Evolutionary conservation across 2,113 vertebrate species (phyloP).

Genomic region (Neotoma lepida): DNA sequence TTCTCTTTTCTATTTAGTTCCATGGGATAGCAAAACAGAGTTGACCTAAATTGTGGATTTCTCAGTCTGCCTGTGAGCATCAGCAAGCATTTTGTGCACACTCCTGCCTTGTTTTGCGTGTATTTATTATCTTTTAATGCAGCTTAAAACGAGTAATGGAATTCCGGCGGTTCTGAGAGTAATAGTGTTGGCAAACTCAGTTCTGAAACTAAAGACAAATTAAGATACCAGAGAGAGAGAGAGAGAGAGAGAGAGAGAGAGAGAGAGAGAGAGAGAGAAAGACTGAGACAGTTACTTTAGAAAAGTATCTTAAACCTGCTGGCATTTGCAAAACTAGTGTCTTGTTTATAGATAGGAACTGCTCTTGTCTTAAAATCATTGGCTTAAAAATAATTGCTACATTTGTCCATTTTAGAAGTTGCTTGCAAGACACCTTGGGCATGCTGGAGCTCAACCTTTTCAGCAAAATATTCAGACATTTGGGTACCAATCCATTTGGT

Average conservation of each 20-base stretch:
- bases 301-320: slow-evolving; percentile 79
- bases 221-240: slow-evolving; percentile 82
- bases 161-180: slow-evolving; percentile 88
- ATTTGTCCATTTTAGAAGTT: slow-evolving; percentile 74
- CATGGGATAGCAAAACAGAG: not conserved
- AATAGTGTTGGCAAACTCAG: slow-evolving; percentile 83
- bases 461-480: slow-evolving; percentile 49
- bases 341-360: slow-evolving; percentile 73
- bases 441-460: slow-evolving; percentile 67
- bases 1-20: slow-evolving; percentile 74
- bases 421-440: slow-evolving; percentile 53
- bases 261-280: slow-evolving; percentile 61
- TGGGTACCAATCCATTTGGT: slow-evolving; percentile 54
- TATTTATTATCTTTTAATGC: slow-evolving; percentile 86
- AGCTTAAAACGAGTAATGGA: slow-evolving; percentile 87
- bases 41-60: slow-evolving; percentile 58
- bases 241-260: slow-evolving; percentile 19
- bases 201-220: slow-evolving; percentile 85
- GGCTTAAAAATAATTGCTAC: slow-evolving; percentile 71
- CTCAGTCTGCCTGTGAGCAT: slow-evolving; percentile 85
- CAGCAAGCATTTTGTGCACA: slow-evolving; percentile 85
- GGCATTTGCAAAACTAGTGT: slow-evolving; percentile 75
- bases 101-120: slow-evolving; percentile 83
- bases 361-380: slow-evolving; percentile 72
- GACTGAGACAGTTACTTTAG: slow-evolving; percentile 82